Evolutionary conservation across 2,888 invertebrate species (phyloP).

Genomic region (Drosophila neotestacea): DNA sequence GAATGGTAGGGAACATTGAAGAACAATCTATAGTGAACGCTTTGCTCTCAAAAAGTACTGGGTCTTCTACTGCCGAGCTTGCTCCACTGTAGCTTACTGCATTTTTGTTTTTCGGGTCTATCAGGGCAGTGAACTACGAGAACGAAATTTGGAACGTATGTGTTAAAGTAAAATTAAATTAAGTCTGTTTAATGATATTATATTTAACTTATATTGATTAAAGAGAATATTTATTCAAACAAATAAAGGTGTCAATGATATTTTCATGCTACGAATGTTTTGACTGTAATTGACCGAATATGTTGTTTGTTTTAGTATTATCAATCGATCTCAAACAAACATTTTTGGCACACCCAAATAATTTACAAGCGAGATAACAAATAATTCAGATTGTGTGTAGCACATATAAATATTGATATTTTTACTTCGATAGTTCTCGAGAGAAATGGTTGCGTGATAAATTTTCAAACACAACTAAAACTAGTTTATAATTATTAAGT

Average conservation of each 20-base stretch:
- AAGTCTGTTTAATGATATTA: not conserved
- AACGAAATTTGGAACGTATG: not conserved
- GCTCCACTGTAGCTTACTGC: too few relatives aligned
- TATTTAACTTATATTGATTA: not conserved
- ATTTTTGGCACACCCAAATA: slow-evolving; percentile 20
- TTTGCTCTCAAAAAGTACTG: too few relatives aligned
- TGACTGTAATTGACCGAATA: not conserved
- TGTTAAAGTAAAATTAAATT: slow-evolving; percentile 1
- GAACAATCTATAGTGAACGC: too few relatives aligned
- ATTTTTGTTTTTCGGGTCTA: not conserved
- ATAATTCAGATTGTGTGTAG: slow-evolving; percentile 1
- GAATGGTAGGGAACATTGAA: too few relatives aligned
- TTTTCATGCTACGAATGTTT: not conserved
- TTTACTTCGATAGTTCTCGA: not conserved
- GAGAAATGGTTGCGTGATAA: not conserved
- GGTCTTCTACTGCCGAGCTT: too few relatives aligned
- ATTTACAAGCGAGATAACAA: slow-evolving; percentile 34
- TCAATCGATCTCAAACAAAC: slow-evolving; percentile 1
- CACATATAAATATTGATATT: slow-evolving; percentile 1
- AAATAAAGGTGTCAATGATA: not conserved
- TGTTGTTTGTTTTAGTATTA: slow-evolving; percentile 1
- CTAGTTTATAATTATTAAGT: too few relatives aligned
- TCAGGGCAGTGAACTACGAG: slow-evolving; percentile 1
- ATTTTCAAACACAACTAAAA: too few relatives aligned
- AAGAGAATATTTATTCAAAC: too few relatives aligned